Percentiles rank a stretch among this genome's conserved stretches.
Conservation (phyloP, 2,888 invertebrate species). For the Macrophya annulata region DNA sequence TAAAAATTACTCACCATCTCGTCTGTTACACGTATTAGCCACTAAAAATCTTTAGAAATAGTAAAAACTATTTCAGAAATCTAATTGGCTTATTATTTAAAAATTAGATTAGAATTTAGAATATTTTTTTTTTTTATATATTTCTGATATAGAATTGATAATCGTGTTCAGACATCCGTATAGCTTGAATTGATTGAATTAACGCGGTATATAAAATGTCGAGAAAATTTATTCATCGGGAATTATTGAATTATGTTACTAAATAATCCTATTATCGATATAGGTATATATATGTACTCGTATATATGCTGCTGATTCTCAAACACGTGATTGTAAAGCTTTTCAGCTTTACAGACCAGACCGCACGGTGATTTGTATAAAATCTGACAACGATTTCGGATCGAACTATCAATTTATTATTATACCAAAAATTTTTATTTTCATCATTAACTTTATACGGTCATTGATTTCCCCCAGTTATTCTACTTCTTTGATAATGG, state of each 20-base stretch:
- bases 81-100: not conserved
- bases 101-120: not conserved
- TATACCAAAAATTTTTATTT: not conserved
- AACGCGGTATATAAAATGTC: not conserved
- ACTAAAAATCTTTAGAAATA: not conserved
- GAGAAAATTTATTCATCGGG: not conserved
- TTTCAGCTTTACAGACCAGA: not conserved
- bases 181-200: no score
- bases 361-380: not conserved
- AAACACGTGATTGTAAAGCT: not conserved
- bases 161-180: no score
- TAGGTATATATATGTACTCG: no score
- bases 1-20: not conserved
- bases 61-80: not conserved
- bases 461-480: not conserved
- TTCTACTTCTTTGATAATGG: not conserved
- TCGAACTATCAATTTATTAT: constrained; percentile 27
- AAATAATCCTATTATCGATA: constrained; percentile 24
- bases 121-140: not conserved
- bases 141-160: not conserved
- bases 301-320: not conserved
- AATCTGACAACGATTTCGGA: constrained; percentile 14
- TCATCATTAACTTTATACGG: constrained; percentile 12
- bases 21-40: not conserved
- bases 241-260: not conserved